Conservation (phyloP, 1,140 invertebrate genomes). For the Diorhabda elongata region DNA sequence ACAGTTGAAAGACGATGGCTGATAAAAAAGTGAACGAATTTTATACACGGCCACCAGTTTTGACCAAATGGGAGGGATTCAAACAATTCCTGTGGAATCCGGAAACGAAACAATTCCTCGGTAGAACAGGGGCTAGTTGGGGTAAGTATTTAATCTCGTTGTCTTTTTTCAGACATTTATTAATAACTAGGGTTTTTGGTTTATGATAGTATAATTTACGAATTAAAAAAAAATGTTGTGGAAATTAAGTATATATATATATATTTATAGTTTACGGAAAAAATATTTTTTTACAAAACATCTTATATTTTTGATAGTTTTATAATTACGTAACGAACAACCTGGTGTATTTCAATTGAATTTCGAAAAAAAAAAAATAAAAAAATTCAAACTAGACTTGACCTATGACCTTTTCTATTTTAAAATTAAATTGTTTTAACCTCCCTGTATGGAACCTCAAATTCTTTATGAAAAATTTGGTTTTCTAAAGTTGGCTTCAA, state of each 20-base stretch:
- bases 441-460: too few species aligned
- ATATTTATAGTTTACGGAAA: too few species aligned
- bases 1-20: slow-evolving; percentile 53
- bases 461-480: too few species aligned
- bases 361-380: slow-evolving; percentile 6
- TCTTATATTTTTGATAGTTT: too few species aligned
- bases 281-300: too few species aligned
- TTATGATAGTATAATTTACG: too few species aligned
- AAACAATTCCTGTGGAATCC: slow-evolving; percentile 81
- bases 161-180: too few species aligned
- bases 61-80: slow-evolving; percentile 81
- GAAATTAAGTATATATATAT: too few species aligned
- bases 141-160: slow-evolving; percentile 60
- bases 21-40: slow-evolving; percentile 71
- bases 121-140: slow-evolving; percentile 84
- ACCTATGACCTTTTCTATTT: background rate
- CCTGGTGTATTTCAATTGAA: background rate
- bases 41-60: slow-evolving; percentile 72
- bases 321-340: too few species aligned
- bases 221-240: too few species aligned
- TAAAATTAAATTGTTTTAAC: too few species aligned
- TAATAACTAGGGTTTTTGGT: too few species aligned
- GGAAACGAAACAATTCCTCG: slow-evolving; percentile 81
- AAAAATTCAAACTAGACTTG: background rate
- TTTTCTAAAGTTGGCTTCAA: background rate